Base-by-base conservation (phyloP, 2,888 invertebrate genomes). In the Tipula lateralis region DNA sequence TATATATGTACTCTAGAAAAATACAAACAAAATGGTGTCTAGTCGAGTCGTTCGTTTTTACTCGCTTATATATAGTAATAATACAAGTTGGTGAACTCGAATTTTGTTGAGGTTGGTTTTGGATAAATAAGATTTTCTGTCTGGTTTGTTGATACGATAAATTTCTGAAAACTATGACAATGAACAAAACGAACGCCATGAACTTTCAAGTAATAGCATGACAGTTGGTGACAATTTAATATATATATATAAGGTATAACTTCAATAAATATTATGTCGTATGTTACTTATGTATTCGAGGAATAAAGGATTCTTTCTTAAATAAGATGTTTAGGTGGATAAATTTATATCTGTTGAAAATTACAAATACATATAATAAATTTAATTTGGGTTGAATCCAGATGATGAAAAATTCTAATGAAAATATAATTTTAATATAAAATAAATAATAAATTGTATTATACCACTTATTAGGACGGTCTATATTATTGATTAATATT, bases 51-150 rank as follows among this genome's bases (percentile, higher is more conserved):
- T 66, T 19, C 44, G 44, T 1, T 36, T 36, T 6, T 36, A 36
- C 36, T 36, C 12, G 36, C 16, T 9, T 19, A n/a, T 13, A 44
- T 16, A 3, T 50, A 50, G 5, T 16, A 50, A 50, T 24, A 66
- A 19, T 66, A 12, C 12, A 24, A 66, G 66, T 66, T 66, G 66
- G 7, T 66, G 66, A 66, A 66, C 66, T 66, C n/a, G 24, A 66
- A 24, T 66, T 66, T 66, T 66, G 66, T 66, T 66, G 66, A 66
- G 66, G 66, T 66, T 66, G 66, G 66, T 66, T 66, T 66, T 66
- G 66, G 13, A 66, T 19, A 66, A 24, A 66, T 24, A 12, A 66
- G 66, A 66, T 66, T 66, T 66, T 24, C 9, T 66, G 66, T 66
- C 66, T 66, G 66, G 66, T 66, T 66, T 12, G 24, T 66, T 66